Percentiles rank a stretch among this genome's conserved stretches.
These are phyloP conservation scores for Capromys pilorides DNA, from an alignment of 2,797 vertebrate genomes.

Conservation along the genomic window DNA sequence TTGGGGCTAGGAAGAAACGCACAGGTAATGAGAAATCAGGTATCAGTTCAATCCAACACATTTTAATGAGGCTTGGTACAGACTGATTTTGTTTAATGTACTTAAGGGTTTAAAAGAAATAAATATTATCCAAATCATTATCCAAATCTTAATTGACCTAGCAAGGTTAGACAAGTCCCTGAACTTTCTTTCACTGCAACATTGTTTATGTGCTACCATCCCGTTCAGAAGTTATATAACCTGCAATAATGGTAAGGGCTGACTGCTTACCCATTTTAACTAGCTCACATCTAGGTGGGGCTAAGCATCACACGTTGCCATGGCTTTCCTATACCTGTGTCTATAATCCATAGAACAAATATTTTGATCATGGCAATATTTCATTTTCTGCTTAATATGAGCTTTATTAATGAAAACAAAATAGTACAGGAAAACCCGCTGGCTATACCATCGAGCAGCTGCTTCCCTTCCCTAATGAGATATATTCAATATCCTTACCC, in stretches of 20 bases:
- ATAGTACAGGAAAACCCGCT: not conserved
- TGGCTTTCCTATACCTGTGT: not conserved
- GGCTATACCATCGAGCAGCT: not conserved
- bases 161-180: not conserved
- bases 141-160: not conserved
- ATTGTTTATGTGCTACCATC: not conserved
- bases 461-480: not conserved
- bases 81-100: not conserved
- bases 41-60: not conserved
- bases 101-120: not conserved
- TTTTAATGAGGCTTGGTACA: not conserved
- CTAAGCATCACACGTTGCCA: not conserved
- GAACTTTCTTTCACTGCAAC: not conserved
- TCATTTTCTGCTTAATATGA: not conserved
- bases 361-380: not conserved
- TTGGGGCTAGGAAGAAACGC: not conserved
- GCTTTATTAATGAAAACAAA: not conserved
- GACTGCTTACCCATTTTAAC: not conserved
- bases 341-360: not conserved
- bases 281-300: not conserved
- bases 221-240: not conserved
- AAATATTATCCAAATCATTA: constrained; percentile 17
- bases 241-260: not conserved
- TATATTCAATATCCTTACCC: not conserved
- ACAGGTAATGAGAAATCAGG: not conserved